Evolutionary conservation across 2,888 invertebrate species (phyloP), one percentile per base, ranked within the genome.

Genomic region (Rhimphoctona megacephalus): DNA sequence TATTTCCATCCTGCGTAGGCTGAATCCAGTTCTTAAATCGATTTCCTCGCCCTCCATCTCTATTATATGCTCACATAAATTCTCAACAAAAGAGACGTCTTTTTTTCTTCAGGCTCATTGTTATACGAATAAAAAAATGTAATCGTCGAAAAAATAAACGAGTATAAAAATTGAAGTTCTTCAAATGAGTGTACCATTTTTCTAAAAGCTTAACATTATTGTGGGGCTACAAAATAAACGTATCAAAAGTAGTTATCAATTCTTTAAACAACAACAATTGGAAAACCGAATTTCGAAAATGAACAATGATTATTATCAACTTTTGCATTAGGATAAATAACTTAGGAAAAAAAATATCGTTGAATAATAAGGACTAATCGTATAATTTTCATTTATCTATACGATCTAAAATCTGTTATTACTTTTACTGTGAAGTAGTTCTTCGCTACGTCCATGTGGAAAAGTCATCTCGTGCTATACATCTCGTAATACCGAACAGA

Each of bases 1-100:
- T 72, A 77, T 85, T 85, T 77, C 54, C 81, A 74, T 74, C 49
- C 69, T 67, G 78, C 54, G 85, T 78, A 64, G 77, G 81, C 72
- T 79, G 61, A 14, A 52, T 73, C 49, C 11, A 49, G 73, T 61
- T 61, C 4, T 25, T 25, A n/a, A 49, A 25, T 43, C 43, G 30
- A 77, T 73, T 64, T 46, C 43, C 43, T 49, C 67, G 33, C 57
- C 30, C 64, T 25, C 49, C 78, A 57, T 36, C 39, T 30, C 57
- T 33, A 57, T 77, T 72, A 66, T 33, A 17, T 46, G 43, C 43
- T 74, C 25, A 57, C 67, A 67, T 84, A 49, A 84, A 36, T 74
- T 74, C 25, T 22, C 43, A 22, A 9, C 57, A 46, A 36, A 49
- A 57, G 57, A 70, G 7, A 76, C 43, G 25, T 22, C 39, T 61